Conservation (phyloP, 2,888 invertebrate species). For the Leptura quadrifasciata region DNA sequence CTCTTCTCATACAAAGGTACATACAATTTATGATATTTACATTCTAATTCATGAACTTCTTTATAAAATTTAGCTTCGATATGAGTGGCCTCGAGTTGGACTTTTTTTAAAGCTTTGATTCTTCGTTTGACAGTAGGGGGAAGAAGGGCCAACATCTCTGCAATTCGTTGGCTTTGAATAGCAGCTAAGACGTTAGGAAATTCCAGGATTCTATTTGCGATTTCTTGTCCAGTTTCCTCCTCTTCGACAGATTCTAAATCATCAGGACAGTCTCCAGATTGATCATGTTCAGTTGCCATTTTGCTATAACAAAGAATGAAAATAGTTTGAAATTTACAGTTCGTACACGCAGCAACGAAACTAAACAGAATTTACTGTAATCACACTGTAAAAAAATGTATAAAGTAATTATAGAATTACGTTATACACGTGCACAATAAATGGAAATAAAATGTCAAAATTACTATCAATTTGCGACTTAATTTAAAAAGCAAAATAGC, state of each 20-base stretch:
- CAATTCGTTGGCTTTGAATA: conserved; percentile 77
- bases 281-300: conserved; percentile 80
- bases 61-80: conserved; percentile 95
- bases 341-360: not conserved
- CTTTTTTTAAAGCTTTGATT: conserved; percentile 88
- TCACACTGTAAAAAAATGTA: conserved; percentile 6
- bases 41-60: conserved; percentile 94
- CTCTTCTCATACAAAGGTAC: conserved; percentile 86
- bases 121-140: conserved; percentile 87
- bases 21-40: conserved; percentile 89
- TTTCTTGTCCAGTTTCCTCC: conserved; percentile 73
- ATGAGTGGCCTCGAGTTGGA: conserved; percentile 89
- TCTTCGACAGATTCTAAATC: conserved; percentile 82
- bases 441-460: conserved; percentile 53
- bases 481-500: conserved; percentile 43
- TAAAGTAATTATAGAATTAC: conserved; percentile 9
- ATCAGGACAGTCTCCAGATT: conserved; percentile 80
- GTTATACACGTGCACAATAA: conserved; percentile 55
- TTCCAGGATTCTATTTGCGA: conserved; percentile 66
- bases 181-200: conserved; percentile 79
- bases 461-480: conserved; percentile 47
- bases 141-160: conserved; percentile 78
- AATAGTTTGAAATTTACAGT: conserved; percentile 15
- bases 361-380: not conserved
- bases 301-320: conserved; percentile 60